A percentile compares a stretch with the other conserved stretches of the same genome.
These are phyloP conservation scores for Leptopilina myrica DNA, from an alignment of 2,888 invertebrate species.

Conservation along the genomic window DNA sequence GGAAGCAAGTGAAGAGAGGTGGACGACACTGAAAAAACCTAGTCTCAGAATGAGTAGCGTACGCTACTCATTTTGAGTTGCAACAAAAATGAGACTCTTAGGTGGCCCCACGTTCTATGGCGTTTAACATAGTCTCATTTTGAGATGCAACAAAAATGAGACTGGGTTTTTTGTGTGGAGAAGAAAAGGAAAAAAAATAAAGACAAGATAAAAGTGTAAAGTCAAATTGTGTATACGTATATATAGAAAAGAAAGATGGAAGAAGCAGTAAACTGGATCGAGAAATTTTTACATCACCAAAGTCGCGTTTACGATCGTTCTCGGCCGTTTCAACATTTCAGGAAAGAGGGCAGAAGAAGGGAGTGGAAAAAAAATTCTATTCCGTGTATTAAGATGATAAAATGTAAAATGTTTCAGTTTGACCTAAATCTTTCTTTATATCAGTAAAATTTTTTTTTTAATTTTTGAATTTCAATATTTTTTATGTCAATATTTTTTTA, in stretches of 20 bases:
- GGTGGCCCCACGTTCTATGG: too few species aligned
- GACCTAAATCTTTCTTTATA: neutral
- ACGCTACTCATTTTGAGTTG: too few species aligned
- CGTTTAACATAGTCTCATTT: too few species aligned
- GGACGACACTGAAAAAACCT: too few species aligned
- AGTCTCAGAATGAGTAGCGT: too few species aligned
- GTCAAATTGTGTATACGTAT: constrained; percentile 43
- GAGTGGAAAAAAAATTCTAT: neutral
- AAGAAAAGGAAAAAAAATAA: constrained; percentile 41
- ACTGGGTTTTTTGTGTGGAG: too few species aligned
- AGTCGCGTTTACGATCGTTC: constrained; percentile 4
- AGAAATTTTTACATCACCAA: constrained; percentile 44
- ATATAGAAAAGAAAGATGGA: constrained; percentile 47
- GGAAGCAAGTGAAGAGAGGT: constrained; percentile 12
- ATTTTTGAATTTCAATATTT: neutral
- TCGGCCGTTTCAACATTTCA: neutral
- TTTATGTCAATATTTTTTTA: neutral
- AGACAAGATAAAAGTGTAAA: constrained; percentile 50
- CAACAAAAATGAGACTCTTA: too few species aligned
- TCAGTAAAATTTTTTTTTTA: neutral
- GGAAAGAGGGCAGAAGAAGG: too few species aligned
- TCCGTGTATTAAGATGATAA: constrained; percentile 24
- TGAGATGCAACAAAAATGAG: too few species aligned
- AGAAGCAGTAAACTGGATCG: constrained; percentile 53
- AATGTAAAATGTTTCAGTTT: constrained; percentile 5